Conservation (phyloP, 2,113 vertebrate species). For the Procavia capensis region DNA sequence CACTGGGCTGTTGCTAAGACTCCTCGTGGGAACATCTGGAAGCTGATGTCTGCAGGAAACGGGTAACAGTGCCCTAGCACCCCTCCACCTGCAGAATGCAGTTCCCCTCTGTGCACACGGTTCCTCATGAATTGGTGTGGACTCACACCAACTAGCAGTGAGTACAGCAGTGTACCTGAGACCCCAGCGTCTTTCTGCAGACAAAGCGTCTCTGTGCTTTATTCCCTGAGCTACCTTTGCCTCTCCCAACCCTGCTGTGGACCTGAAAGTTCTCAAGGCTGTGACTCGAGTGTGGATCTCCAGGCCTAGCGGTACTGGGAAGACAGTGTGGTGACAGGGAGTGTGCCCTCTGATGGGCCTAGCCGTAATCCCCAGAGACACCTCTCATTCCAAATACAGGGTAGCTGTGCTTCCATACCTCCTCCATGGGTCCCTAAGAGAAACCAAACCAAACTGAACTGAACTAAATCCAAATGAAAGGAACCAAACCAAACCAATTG, state of each 20-base stretch:
- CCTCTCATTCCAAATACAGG: not conserved
- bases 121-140: not conserved
- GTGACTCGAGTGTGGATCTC: not conserved
- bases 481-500: no score
- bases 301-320: not conserved
- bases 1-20: not conserved
- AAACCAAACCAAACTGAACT: no score
- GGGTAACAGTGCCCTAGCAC: not conserved
- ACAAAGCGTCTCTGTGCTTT: not conserved
- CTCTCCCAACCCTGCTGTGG: not conserved
- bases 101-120: not conserved
- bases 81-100: not conserved
- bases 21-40: not conserved
- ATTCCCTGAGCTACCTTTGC: not conserved
- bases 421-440: not conserved
- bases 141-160: not conserved
- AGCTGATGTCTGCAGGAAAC: not conserved
- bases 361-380: fast-evolving
- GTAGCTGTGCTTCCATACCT: not conserved
- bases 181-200: not conserved
- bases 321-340: not conserved
- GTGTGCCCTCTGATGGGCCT: not conserved
- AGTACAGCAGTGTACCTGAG: not conserved
- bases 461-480: no score
- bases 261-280: not conserved